Evolutionary conservation across 1,140 invertebrate genomes (phyloP), one percentile per base, ranked within the genome.

Genomic region (Achroia grisella): DNA sequence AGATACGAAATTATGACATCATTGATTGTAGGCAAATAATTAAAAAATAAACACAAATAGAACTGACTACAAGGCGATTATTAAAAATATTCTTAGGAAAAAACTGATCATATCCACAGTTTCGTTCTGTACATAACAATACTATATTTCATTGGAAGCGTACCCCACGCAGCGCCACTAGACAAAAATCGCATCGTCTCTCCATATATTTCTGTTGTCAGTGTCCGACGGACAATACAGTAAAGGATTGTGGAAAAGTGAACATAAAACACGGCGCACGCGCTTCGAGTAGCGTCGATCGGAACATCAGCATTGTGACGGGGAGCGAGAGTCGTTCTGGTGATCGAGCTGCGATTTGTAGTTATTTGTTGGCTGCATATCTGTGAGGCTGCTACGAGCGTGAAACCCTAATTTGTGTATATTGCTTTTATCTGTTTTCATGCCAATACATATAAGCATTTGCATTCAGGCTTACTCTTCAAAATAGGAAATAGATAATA

Each of bases 191-290:
- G 59, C 63, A 50, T 63, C 56, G 60, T 41, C 61, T 68, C 52
- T 57, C 62, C 67, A 68, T 79, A 79, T 71, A 80, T 82, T 71
- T 60, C 52, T 36, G 45, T 55, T 73, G 69, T 75, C 68, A 56
- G 42, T 49, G 56, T 44, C 49, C 63, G 39, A 44, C 51, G 50
- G 56, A 70, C 70, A 71, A 79, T 71, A 63, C 62, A 56, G 57
- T 70, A 72, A 78, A 62, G 69, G 56, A 80, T 73, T 76, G 62
- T 71, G 70, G 65, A 72, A 78, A 78, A 81, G 70, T 76, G 49
- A 70, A 57, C 71, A 79, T 79, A 76, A 80, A 83, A 72, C 66
- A 78, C 39, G 44, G 60, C 60, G 63, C 64, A 70, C 70, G 61
- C 67, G 73, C 65, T 58, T 68, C 70, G 62, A 52, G 52, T 61